These are phyloP conservation scores for Eptatretus burgeri DNA, from an alignment of 2,113 vertebrate species.

Conservation along the genomic window DNA sequence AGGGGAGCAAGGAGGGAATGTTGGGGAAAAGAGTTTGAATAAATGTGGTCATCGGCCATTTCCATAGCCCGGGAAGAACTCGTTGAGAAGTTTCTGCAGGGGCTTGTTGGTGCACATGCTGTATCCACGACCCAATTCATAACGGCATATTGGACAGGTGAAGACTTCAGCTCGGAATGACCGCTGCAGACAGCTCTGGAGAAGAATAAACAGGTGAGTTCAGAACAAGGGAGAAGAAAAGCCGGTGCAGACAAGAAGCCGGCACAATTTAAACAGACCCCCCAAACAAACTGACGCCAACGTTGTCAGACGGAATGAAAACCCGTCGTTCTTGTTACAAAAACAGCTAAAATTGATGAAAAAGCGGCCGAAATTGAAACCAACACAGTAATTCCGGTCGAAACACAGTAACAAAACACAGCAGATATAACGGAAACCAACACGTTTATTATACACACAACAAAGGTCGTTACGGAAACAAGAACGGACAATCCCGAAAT, in stretches of 20 bases:
- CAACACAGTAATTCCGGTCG: neutral
- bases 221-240: accelerated
- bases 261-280: slow-evolving; percentile 2
- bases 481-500: neutral
- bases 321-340: too few species aligned
- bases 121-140: slow-evolving; percentile 47
- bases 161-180: slow-evolving; percentile 72
- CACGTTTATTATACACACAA: neutral
- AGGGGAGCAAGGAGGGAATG: too few species aligned
- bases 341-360: too few species aligned
- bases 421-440: too few species aligned
- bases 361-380: too few species aligned
- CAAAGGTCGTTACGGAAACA: neutral
- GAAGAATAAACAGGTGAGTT: neutral
- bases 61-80: slow-evolving; percentile 84
- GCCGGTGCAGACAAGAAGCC: neutral
- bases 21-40: too few species aligned
- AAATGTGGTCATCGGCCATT: slow-evolving; percentile 36
- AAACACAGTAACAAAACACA: neutral
- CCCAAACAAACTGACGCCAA: too few species aligned
- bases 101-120: slow-evolving; percentile 41
- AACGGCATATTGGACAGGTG: slow-evolving; percentile 65
- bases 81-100: slow-evolving; percentile 45
- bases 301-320: too few species aligned
- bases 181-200: slow-evolving; percentile 61